Evolutionary conservation across 2,888 invertebrate species (phyloP).

Genomic region (Apoda limacodes): DNA sequence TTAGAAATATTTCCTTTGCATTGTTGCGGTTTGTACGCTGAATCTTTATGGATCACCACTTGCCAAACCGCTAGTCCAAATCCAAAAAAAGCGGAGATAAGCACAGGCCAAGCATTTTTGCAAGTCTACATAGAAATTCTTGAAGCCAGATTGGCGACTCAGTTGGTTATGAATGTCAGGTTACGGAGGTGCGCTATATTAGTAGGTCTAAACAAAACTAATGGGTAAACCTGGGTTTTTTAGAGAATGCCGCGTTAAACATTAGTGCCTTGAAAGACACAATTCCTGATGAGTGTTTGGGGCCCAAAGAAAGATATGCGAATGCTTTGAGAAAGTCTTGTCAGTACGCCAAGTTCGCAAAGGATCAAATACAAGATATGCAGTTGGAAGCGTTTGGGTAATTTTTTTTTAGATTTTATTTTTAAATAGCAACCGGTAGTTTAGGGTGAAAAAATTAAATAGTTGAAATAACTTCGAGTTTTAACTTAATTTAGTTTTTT

Average conservation of each 20-base stretch:
- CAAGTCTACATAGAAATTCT: no score
- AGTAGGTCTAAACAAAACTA: neutral
- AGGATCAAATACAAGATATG: conserved; percentile 73
- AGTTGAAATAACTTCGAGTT: neutral
- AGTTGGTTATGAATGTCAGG: neutral
- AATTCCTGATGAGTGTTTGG: conserved; percentile 78
- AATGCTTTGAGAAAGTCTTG: conserved; percentile 79
- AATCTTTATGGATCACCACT: no score
- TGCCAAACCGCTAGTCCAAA: no score
- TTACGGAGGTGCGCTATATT: neutral
- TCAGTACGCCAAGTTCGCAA: conserved; percentile 74
- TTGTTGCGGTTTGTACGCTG: no score
- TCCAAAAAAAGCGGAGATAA: no score
- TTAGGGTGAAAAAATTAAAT: neutral
- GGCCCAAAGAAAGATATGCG: conserved; percentile 84
- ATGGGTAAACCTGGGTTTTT: conserved; percentile 23
- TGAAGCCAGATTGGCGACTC: neutral
- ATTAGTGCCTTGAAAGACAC: conserved; percentile 72
- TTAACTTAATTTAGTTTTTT: no score
- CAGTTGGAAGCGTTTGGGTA: conserved; percentile 81
- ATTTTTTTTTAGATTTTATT: neutral
- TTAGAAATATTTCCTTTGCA: no score
- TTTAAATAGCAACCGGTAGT: neutral
- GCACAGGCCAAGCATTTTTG: no score
- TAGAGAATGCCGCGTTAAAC: conserved; percentile 44